Percentiles rank a stretch among this genome's conserved stretches.
Conservation (phyloP, 2,113 vertebrate species). For the Cochlearius cochlearius region DNA sequence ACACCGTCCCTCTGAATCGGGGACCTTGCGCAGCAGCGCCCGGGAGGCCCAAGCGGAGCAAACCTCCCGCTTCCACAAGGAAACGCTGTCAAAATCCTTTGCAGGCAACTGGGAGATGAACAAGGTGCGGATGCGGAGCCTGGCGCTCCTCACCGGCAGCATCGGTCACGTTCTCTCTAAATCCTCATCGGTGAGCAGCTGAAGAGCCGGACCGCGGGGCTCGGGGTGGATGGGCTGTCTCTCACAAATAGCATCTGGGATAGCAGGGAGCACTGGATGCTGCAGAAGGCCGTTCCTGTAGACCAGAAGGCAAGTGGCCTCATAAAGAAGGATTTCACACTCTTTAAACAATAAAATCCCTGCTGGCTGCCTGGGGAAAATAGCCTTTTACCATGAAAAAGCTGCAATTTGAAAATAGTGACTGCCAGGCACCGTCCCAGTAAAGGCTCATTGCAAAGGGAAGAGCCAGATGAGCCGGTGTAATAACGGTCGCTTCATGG, state of each 20-base stretch:
- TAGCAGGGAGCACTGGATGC: neutral
- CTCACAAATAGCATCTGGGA: neutral
- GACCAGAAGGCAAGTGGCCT: conserved; percentile 23
- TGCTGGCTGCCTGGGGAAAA: neutral
- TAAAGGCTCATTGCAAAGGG: neutral
- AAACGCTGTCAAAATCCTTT: neutral
- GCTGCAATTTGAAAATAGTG: neutral
- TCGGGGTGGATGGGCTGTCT: neutral
- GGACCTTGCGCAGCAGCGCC: neutral
- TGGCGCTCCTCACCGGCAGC: neutral
- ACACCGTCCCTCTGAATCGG: neutral
- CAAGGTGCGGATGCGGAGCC: neutral
- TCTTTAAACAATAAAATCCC: conserved; percentile 42
- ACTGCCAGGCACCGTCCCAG: rapidly evolving
- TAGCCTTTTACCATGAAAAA: neutral
- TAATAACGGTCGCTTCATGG: rapidly evolving
- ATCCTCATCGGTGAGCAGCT: neutral
- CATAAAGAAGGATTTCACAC: conserved; percentile 54
- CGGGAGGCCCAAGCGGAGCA: neutral
- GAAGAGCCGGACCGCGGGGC: neutral
- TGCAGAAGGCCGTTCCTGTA: neutral
- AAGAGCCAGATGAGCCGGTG: neutral
- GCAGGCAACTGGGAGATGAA: neutral
- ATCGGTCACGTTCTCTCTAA: neutral
- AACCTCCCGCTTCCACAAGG: neutral